Base-by-base conservation (phyloP, 2,888 invertebrate genomes). In the Eupeodes latifasciatus region DNA sequence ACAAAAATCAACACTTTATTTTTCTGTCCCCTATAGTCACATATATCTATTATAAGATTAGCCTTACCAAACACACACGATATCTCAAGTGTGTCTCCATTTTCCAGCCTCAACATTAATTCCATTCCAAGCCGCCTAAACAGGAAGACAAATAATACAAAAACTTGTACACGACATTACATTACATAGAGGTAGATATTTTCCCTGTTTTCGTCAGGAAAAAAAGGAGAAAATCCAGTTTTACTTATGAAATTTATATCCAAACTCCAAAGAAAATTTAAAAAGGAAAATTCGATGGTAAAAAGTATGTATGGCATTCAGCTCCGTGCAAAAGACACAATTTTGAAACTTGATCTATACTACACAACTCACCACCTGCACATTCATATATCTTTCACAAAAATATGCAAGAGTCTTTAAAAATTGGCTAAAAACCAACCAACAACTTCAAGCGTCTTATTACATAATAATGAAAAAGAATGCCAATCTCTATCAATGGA, bases 171-270 rank as follows among this genome's bases (percentile, higher is more conserved):
- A 81, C 19, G 40, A 55, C 5, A 55, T 27, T 27, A 44, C 44
- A 19, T 71, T 19, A 27, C 27, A 49, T 78, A 82, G 47, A 66
- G n/a, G 49, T 47, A 40, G 53, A 55, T 66, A 40, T 67, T 76
- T 87, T 72, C 55, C 61, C 59, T 44, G 40, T 4, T 49, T 57
- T 44, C 27, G 40, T 3, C 27, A 59, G 40, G 9, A n/a, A 40
- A 69, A 69, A 79, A 87, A 83, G 86, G 71, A 76, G 86, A 87
- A 87, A 87, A 87, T 87, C 87, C 72, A 81, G 87, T 87, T 87
- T 69, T 36, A 16, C 51, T 27, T 19, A 53, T 51, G 67, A 12
- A 62, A 27, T 51, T 4, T 27, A 27, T 27, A 12, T 27, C 14
- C 49, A 27, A 66, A 72, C 57, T 27, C 11, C 14, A 11, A 49